These are phyloP conservation scores for Philypnodon macrostomus DNA, from an alignment of 2,797 vertebrate genomes.

Conservation along the genomic window DNA sequence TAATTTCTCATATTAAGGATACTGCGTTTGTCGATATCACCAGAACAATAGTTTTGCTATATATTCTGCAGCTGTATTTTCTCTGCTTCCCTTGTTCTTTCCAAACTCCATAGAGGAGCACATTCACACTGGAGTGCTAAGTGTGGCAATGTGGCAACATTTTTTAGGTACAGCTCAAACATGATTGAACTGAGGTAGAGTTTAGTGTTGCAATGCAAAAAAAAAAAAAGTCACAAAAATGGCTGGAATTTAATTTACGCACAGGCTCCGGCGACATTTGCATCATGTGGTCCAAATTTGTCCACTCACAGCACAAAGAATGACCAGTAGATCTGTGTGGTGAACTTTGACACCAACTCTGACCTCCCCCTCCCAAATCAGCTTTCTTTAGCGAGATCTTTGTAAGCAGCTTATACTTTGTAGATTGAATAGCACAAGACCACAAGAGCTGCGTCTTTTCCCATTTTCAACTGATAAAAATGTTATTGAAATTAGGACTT, in stretches of 20 bases:
- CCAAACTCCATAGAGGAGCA: too few relatives aligned
- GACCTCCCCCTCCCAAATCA: constrained; percentile 45
- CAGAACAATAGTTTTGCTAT: too few relatives aligned
- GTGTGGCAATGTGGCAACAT: constrained; percentile 2
- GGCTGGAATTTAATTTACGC: constrained; percentile 53
- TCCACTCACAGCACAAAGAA: constrained; percentile 58
- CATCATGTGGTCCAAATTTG: constrained; percentile 69
- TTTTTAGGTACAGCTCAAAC: constrained; percentile 13
- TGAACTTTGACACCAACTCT: constrained; percentile 66
- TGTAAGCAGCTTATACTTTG: constrained; percentile 24
- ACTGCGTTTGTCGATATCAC: too few relatives aligned
- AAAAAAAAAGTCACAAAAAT: constrained; percentile 35
- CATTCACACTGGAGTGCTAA: constrained; percentile 23
- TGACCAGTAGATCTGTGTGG: constrained; percentile 51
- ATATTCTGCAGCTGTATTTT: too few relatives aligned
- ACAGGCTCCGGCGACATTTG: constrained; percentile 56
- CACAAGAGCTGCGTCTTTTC: constrained; percentile 15
- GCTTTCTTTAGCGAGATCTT: constrained; percentile 43
- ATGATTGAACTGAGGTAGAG: constrained; percentile 17
- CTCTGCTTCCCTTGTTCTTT: too few relatives aligned
- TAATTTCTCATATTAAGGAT: too few relatives aligned
- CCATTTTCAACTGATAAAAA: constrained; percentile 13
- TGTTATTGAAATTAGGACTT: background rate
- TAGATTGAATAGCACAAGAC: constrained; percentile 18
- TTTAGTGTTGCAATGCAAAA: constrained; percentile 15